Evolutionary conservation across 1,140 invertebrate genomes (phyloP).

Genomic region (Neoseiulus cucumeris): DNA sequence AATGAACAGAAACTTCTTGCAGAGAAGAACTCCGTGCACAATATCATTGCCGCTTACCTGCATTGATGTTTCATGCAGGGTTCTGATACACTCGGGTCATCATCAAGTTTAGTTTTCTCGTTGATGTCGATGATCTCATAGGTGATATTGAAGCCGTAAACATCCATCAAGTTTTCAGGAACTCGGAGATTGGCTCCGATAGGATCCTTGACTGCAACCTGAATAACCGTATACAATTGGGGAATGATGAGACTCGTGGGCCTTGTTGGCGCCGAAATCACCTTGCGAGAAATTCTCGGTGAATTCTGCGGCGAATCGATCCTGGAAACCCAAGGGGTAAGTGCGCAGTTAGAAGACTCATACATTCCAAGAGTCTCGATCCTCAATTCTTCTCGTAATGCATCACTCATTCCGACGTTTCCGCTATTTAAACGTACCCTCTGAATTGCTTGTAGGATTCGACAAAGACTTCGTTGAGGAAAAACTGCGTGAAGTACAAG

Average conservation of each 20-base stretch:
- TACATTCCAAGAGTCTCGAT: no score
- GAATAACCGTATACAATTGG: conserved; percentile 52
- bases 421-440: background rate
- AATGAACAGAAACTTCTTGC: background rate
- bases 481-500: conserved; percentile 68
- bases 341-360: background rate
- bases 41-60: background rate
- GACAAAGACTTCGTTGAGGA: conserved; percentile 50
- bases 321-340: background rate
- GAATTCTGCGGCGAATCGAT: conserved; percentile 16
- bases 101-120: conserved; percentile 26
- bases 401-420: no score
- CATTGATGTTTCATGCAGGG: background rate
- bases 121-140: conserved; percentile 45
- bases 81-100: conserved; percentile 30
- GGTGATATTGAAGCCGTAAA: conserved; percentile 78
- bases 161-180: conserved; percentile 51
- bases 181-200: conserved; percentile 63
- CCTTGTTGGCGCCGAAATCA: conserved; percentile 20
- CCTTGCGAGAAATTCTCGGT: conserved; percentile 22
- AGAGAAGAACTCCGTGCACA: background rate
- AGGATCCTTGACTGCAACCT: conserved; percentile 45
- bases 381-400: no score
- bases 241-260: conserved; percentile 34
- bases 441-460: conserved; percentile 52